Conservation (phyloP, 2,113 vertebrate species). For the Hylia prasina region DNA sequence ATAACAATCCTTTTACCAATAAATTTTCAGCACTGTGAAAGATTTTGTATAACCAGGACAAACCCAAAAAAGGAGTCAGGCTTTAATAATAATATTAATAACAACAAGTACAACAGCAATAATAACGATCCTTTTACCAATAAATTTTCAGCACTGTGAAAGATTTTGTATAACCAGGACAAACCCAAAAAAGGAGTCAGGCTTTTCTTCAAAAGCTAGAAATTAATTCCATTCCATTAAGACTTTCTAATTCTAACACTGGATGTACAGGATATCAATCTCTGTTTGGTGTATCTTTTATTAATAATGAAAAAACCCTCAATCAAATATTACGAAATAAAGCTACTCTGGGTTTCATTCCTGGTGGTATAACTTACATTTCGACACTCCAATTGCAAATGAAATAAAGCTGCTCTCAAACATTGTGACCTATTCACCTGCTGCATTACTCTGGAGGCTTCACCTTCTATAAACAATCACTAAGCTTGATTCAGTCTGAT, state of each 20-base stretch:
- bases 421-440: conserved; percentile 7
- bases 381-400: conserved; percentile 14
- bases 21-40: neutral
- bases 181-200: conserved; percentile 1
- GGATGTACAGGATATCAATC: neutral
- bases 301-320: neutral
- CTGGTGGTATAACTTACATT: neutral
- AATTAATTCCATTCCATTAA: neutral
- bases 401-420: conserved; percentile 13
- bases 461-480: conserved; percentile 35
- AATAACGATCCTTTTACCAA: neutral
- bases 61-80: neutral
- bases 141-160: neutral
- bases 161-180: neutral
- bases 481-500: conserved; percentile 16
- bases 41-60: neutral
- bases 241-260: neutral
- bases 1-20: neutral
- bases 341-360: neutral
- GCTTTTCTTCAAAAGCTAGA: neutral
- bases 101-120: neutral
- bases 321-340: neutral
- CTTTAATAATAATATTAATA: neutral
- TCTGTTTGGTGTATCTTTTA: neutral
- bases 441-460: conserved; percentile 6